Evolutionary conservation across 2,888 invertebrate genomes (phyloP), one percentile per base, ranked within the genome.

Genomic region (Megamerina dolium): DNA sequence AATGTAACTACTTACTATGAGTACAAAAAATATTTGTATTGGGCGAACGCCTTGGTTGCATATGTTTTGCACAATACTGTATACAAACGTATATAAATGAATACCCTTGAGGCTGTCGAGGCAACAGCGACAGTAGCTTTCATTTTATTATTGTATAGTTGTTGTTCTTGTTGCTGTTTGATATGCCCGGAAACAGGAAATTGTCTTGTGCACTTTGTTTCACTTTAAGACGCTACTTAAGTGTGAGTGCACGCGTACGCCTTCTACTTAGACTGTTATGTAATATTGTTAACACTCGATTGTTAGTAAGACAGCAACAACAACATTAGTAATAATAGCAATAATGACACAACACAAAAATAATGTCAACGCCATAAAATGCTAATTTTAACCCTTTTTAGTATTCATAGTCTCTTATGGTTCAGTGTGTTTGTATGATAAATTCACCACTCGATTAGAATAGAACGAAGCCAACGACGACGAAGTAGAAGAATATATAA

Each of bases 351-450:
- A 62, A 60, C 62, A 58, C 60, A 61, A 60, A 62, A 62, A 53
- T 55, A 57, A 61, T 14, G 13, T 9, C 31, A 44, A 45, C 45
- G 41, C 36, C 40, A 41, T 46, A 50, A 64, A 63, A 65, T 65
- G 66, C 64, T 62, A 65, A 66, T 65, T n/a, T 66, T 60, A 65
- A 66, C 64, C 64, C 64, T 65, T 65, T 61, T 65, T 63, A 62
- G 59, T 64, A 65, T 66, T 66, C 66, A 65, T 66, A 61, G 66
- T 62, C 60, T 63, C 13, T 14, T 34, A 54, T 54, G 57, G 50
- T 58, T 59, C 55, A 53, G 49, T 48, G 49, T 43, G 30, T 36
- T 43, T 46, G 41, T 45, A 43, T 51, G 42, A 45, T 46, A 31
- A 31, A 34, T 18, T 37, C 37, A 26, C 30, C 17, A 13, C 32